A percentile compares a stretch with the other conserved stretches of the same genome.
phyloP scores from a whole-genome alignment of 2,113 vertebrate genomes.

The Chitala chitala region DNA sequence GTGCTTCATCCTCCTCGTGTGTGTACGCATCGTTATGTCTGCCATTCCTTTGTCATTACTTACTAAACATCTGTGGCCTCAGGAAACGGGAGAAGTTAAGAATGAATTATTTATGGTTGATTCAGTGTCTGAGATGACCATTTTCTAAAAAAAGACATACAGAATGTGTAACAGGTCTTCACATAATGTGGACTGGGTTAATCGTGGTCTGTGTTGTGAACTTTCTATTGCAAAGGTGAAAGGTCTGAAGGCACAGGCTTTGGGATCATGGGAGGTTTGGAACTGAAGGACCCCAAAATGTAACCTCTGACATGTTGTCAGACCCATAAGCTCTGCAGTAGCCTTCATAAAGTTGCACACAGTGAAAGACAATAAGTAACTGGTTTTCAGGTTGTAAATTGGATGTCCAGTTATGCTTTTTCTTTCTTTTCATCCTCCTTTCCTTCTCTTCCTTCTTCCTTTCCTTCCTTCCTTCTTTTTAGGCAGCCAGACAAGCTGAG shows the following conservation, averaged over 20 bases:
- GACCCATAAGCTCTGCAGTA: too few species aligned
- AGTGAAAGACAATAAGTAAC: too few species aligned
- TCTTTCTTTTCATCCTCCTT: not conserved
- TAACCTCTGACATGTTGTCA: not conserved
- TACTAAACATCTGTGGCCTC: too few species aligned
- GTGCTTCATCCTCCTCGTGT: not conserved
- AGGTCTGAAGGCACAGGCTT: not conserved
- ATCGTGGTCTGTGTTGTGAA: not conserved
- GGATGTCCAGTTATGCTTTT: not conserved
- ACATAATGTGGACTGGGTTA: too few species aligned
- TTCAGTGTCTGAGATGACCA: too few species aligned
- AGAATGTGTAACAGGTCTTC: not conserved
- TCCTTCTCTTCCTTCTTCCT: too few species aligned
- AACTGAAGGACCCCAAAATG: not conserved
- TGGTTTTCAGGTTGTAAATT: too few species aligned
- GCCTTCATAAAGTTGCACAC: too few species aligned
- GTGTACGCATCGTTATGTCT: too few species aligned
- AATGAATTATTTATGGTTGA: too few species aligned
- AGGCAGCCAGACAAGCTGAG: conserved; percentile 88
- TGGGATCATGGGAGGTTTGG: not conserved
- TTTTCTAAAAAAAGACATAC: not conserved
- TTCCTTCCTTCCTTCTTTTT: not conserved
- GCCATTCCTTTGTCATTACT: too few species aligned
- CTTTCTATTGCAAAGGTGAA: not conserved
- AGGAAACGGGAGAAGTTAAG: too few species aligned